A percentile compares a stretch with the other conserved stretches of the same genome.
Evolutionary conservation across 1,140 invertebrate genomes (phyloP).

Genomic region (Lasioglossum albipes): DNA sequence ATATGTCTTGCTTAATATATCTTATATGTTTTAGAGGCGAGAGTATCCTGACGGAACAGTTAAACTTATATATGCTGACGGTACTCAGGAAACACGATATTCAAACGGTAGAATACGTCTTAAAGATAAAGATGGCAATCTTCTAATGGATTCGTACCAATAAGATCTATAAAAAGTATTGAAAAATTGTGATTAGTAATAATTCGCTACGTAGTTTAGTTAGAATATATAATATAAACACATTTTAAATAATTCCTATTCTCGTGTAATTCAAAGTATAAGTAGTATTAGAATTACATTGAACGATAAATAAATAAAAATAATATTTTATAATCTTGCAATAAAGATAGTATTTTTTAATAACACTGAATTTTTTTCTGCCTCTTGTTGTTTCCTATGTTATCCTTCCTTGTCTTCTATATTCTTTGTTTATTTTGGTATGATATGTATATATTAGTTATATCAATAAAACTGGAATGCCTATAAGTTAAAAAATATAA

Average conservation of each 20-base stretch:
- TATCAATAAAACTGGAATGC: too few species aligned
- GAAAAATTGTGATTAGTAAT: neutral
- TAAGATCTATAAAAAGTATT: constrained; percentile 12
- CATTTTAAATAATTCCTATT: constrained; percentile 4
- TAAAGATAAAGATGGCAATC: constrained; percentile 91
- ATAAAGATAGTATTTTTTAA: constrained; percentile 2
- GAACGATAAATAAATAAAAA: constrained; percentile 9
- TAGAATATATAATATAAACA: neutral
- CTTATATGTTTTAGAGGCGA: constrained; percentile 83
- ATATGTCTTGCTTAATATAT: neutral
- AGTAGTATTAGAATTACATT: neutral
- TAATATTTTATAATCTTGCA: constrained; percentile 6
- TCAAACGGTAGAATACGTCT: constrained; percentile 91
- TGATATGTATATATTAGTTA: too few species aligned
- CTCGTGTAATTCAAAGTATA: neutral
- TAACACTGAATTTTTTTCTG: neutral
- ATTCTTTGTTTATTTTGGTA: too few species aligned
- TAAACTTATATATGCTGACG: constrained; percentile 93
- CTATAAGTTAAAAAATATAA: neutral
- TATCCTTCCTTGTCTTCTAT: neutral
- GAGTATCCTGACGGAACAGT: constrained; percentile 96
- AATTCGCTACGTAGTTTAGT: neutral
- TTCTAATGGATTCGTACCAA: constrained; percentile 85
- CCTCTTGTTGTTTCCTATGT: neutral
- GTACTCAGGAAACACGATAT: constrained; percentile 93